Percentiles rank a stretch among this genome's conserved stretches.
These are phyloP conservation scores for Etia nguti DNA, from an alignment of 2,113 vertebrate species.

Conservation along the genomic window DNA sequence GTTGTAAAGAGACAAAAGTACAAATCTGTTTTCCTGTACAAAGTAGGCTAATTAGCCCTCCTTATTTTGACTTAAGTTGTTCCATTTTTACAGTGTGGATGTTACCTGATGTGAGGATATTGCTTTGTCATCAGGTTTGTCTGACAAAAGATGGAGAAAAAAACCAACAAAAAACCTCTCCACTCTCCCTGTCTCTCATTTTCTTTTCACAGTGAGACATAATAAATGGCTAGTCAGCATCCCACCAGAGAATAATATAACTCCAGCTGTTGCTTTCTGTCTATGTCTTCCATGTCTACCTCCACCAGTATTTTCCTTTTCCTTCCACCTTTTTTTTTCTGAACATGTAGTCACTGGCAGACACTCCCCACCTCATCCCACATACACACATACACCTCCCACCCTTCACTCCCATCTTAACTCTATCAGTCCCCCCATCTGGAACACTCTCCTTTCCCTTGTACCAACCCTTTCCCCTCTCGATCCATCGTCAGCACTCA, in stretches of 20 bases:
- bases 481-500: constrained; percentile 24
- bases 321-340: neutral
- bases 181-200: neutral
- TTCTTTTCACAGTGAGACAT: constrained; percentile 42
- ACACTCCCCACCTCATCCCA: neutral
- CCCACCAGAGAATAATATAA: constrained; percentile 60
- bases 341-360: neutral
- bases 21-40: neutral
- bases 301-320: constrained; percentile 43
- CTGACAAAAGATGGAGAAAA: constrained; percentile 34
- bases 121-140: constrained; percentile 68
- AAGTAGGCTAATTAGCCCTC: constrained; percentile 23
- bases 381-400: neutral
- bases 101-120: constrained; percentile 43
- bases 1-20: constrained; percentile 15
- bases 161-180: neutral
- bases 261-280: constrained; percentile 44
- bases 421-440: constrained; percentile 36
- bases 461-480: neutral
- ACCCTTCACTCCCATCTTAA: constrained; percentile 37
- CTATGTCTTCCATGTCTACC: constrained; percentile 34
- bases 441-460: constrained; percentile 17
- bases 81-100: constrained; percentile 33
- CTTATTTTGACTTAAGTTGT: constrained; percentile 40
- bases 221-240: constrained; percentile 66